Conservation (phyloP, 2,113 vertebrate genomes). For the Arothron firmamentum region DNA sequence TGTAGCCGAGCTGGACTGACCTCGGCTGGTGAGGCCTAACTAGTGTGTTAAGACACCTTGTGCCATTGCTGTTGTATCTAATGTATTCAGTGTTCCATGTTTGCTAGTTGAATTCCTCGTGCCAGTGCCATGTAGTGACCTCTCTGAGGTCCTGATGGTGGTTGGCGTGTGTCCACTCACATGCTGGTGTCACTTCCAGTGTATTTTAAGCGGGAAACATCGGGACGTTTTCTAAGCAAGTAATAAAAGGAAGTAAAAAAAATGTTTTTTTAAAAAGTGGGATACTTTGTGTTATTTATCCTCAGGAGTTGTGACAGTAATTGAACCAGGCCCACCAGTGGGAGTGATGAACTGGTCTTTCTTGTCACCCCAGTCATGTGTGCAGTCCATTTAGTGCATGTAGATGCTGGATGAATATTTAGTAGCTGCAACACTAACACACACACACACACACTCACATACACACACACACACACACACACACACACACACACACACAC, state of each 20-base stretch:
- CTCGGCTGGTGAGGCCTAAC: no score
- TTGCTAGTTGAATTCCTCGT: not conserved
- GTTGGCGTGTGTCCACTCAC: no score
- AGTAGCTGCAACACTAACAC: not conserved
- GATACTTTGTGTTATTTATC: no score
- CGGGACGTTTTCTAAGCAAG: no score
- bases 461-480: conserved; percentile 25
- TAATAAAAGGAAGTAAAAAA: no score
- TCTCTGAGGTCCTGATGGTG: not conserved
- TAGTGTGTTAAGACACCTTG: not conserved
- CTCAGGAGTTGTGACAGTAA: not conserved
- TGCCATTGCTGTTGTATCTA: not conserved
- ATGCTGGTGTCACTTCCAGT: no score
- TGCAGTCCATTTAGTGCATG: conserved; percentile 8
- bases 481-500: conserved; percentile 25
- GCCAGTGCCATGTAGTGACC: not conserved
- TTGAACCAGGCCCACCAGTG: not conserved
- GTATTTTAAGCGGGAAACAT: no score
- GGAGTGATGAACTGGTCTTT: not conserved
- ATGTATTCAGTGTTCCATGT: not conserved
- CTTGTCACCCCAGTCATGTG: not conserved
- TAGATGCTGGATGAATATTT: conserved; percentile 33
- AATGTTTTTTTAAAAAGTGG: no score
- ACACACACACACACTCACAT: no score
- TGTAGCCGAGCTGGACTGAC: no score